Conservation (phyloP, 1,140 invertebrate species). For the Hyles euphorbiae region DNA sequence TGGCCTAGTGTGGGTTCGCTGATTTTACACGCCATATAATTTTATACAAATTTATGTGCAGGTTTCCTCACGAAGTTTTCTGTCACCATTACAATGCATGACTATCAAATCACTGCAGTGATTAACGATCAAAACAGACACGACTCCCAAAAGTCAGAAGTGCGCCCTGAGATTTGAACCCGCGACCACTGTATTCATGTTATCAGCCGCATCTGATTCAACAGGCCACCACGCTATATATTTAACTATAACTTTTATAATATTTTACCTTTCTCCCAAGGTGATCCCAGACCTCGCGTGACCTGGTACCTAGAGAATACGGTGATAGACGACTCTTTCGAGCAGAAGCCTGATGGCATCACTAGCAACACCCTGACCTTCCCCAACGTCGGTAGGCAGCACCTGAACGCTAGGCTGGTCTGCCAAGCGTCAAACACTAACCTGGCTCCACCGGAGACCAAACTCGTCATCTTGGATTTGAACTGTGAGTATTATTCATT, state of each 20-base stretch:
- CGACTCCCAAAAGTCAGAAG: too few relatives aligned
- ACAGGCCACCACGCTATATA: too few relatives aligned
- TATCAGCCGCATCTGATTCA: too few relatives aligned
- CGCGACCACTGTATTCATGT: too few relatives aligned
- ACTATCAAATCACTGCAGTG: too few relatives aligned
- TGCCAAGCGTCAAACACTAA: constrained; percentile 93
- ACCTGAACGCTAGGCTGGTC: constrained; percentile 85
- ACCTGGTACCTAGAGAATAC: constrained; percentile 90
- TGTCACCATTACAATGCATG: too few relatives aligned
- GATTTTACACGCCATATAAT: too few relatives aligned
- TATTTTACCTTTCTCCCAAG: constrained; percentile 67
- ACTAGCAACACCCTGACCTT: constrained; percentile 87
- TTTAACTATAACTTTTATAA: constrained; percentile 1
- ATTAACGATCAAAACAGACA: too few relatives aligned
- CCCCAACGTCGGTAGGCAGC: constrained; percentile 83
- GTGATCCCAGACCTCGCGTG: constrained; percentile 85
- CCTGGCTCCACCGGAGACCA: constrained; percentile 82
- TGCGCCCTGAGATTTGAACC: too few relatives aligned
- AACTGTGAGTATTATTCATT: constrained; percentile 85
- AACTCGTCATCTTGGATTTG: constrained; percentile 87
- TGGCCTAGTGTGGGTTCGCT: too few relatives aligned
- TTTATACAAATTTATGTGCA: too few relatives aligned
- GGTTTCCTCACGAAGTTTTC: too few relatives aligned
- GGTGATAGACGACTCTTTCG: constrained; percentile 88
- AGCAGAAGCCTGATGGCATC: constrained; percentile 80